Percentiles rank a stretch among this genome's conserved stretches.
These are phyloP conservation scores for Zosterops lateralis DNA, from an alignment of 2,113 vertebrate species.

Conservation along the genomic window DNA sequence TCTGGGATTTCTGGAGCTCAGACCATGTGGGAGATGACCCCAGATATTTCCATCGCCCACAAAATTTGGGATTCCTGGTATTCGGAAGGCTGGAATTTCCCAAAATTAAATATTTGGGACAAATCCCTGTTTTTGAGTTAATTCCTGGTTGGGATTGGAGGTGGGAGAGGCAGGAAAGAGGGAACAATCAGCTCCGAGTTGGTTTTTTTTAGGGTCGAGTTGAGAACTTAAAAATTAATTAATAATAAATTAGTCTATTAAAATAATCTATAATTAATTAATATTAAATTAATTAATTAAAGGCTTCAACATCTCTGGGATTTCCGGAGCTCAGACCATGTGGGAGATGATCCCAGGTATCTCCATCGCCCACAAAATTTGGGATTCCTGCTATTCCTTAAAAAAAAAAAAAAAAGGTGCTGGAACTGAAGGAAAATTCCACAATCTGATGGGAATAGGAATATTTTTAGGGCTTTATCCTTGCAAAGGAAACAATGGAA, in stretches of 20 bases:
- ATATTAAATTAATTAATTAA: background rate
- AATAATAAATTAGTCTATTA: rapidly evolving
- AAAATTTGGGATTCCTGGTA: too few species aligned
- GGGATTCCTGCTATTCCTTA: background rate
- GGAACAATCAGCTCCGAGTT: background rate
- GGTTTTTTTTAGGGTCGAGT: background rate
- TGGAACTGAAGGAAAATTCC: background rate
- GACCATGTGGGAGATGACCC: too few species aligned
- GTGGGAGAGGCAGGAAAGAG: background rate
- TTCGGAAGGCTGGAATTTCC: too few species aligned
- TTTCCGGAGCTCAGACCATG: rapidly evolving
- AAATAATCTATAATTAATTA: too few species aligned
- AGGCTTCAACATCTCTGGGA: rapidly evolving
- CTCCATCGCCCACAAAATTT: rapidly evolving
- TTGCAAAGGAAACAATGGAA: background rate
- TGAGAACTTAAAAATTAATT: background rate
- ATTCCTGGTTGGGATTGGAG: background rate
- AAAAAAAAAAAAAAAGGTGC: background rate
- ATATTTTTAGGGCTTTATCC: background rate
- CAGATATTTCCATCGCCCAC: too few species aligned
- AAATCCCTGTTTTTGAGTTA: background rate
- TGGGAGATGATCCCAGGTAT: background rate
- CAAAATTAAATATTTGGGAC: background rate
- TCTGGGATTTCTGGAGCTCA: too few species aligned
- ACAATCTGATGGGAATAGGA: background rate